Conservation (phyloP, 1,140 invertebrate genomes). For the Pseudachorutes palmiensis region DNA sequence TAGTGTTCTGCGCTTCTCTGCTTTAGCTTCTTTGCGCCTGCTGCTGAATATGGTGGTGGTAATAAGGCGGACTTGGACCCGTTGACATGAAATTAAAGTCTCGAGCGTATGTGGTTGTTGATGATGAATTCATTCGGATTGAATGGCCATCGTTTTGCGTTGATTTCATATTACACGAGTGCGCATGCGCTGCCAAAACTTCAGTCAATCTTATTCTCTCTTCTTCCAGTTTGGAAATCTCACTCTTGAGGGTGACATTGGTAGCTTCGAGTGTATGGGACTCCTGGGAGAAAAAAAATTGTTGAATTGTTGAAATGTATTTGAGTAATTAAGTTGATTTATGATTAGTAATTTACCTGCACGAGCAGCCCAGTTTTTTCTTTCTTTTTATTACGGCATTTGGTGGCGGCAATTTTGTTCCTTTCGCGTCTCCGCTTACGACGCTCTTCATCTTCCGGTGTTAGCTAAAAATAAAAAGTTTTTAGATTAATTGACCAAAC, state of each 20-base stretch:
- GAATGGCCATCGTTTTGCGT: too few species aligned
- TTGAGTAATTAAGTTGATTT: too few species aligned
- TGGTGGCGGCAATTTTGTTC: conserved; percentile 91
- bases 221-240: conserved; percentile 66
- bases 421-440: conserved; percentile 71
- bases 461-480: conserved; percentile 53
- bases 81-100: too few species aligned
- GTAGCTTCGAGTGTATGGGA: conserved; percentile 76
- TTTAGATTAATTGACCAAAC: background rate
- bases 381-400: conserved; percentile 87
- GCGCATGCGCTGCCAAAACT: conserved; percentile 61
- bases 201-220: conserved; percentile 63
- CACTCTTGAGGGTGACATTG: conserved; percentile 72
- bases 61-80: too few species aligned
- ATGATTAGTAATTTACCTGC: too few species aligned
- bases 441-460: conserved; percentile 82
- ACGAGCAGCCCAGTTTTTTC: conserved; percentile 78
- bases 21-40: too few species aligned
- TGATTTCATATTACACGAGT: conserved; percentile 60
- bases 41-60: too few species aligned
- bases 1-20: too few species aligned
- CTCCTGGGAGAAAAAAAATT: conserved; percentile 50
- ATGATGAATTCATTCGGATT: too few species aligned
- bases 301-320: conserved; percentile 6
- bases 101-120: too few species aligned